phyloP scores from a whole-genome alignment of 2,797 vertebrate species.

The Characodon lateralis region DNA sequence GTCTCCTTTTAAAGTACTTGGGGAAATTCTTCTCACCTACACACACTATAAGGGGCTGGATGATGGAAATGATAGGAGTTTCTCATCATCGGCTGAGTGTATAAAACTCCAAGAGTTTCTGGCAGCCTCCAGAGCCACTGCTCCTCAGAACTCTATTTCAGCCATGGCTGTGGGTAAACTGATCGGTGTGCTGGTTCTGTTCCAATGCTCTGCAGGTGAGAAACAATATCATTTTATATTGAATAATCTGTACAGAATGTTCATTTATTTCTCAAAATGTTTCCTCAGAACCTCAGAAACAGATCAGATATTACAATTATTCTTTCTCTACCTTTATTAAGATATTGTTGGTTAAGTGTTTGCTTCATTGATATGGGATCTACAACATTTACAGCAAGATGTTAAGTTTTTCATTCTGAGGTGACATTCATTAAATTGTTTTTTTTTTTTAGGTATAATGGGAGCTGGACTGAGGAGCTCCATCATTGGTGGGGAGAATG shows the following conservation, averaged over 20 bases:
- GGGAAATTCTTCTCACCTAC: background rate
- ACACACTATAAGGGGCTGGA: background rate
- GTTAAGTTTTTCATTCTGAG: background rate
- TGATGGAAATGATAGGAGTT: background rate
- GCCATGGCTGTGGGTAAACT: constrained; percentile 40
- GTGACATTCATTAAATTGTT: background rate
- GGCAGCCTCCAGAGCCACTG: background rate
- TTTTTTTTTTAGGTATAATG: constrained; percentile 15
- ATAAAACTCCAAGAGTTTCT: constrained; percentile 30
- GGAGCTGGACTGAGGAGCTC: constrained; percentile 27
- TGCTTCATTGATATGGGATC: background rate
- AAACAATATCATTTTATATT: background rate
- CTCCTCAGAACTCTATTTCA: background rate
- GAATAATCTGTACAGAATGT: background rate
- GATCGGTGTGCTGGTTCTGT: constrained; percentile 30
- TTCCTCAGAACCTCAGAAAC: background rate
- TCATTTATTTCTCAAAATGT: background rate
- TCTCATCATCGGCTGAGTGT: background rate
- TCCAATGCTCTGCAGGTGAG: constrained; percentile 47
- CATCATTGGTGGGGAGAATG: constrained; percentile 33
- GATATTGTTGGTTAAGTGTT: background rate
- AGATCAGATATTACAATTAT: background rate
- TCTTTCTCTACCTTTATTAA: background rate
- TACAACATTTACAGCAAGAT: background rate
- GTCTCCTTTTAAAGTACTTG: background rate